phyloP scores from a whole-genome alignment of 2,888 invertebrate genomes.

The Eupithecia dodoneata region DNA sequence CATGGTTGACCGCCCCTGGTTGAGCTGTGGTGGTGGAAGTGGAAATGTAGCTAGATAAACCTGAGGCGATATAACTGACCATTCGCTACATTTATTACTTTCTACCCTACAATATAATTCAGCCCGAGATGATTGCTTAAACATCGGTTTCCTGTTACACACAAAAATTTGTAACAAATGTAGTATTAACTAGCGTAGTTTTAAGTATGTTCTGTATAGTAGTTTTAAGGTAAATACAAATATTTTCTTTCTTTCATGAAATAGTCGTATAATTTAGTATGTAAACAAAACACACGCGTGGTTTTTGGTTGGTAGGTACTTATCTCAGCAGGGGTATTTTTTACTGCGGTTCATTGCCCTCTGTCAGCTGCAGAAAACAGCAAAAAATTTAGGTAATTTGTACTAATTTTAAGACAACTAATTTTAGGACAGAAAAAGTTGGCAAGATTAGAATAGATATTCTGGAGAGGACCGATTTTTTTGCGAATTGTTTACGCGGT shows the following conservation, averaged over 20 bases:
- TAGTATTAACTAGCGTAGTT: too few relatives aligned
- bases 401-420: not conserved
- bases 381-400: not conserved
- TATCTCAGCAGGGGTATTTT: constrained; percentile 11
- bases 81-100: not conserved
- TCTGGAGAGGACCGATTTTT: not conserved
- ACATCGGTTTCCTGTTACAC: too few relatives aligned
- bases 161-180: too few relatives aligned
- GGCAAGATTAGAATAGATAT: not conserved
- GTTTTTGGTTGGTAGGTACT: not conserved
- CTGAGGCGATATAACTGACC: not conserved
- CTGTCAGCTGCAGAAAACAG: constrained; percentile 4
- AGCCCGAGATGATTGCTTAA: not conserved
- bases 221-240: too few relatives aligned
- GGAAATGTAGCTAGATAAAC: not conserved
- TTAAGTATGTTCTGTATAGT: too few relatives aligned
- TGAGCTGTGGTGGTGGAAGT: not conserved
- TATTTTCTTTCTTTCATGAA: too few relatives aligned
- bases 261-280: not conserved
- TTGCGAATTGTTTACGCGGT: not conserved
- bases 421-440: not conserved
- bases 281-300: constrained; percentile 12
- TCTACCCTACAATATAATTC: not conserved
- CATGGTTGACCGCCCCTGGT: not conserved
- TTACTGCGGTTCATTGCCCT: constrained; percentile 7